Base-by-base conservation (phyloP, 2,113 vertebrate genomes). In the Eptatretus burgeri region DNA sequence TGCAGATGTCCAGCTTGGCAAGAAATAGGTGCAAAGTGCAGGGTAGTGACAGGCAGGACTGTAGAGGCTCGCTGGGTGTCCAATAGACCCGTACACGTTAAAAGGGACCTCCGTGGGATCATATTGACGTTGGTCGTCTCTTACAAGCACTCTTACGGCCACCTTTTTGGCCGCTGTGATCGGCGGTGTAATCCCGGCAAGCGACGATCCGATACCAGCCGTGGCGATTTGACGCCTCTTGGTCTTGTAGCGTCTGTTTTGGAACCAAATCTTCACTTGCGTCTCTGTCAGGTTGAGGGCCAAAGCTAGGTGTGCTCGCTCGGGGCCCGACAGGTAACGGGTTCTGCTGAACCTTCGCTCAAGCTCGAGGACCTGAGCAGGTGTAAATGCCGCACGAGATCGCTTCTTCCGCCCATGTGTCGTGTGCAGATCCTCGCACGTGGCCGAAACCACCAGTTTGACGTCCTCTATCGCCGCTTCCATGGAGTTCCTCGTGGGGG, bases 181-280 rank as follows among this genome's bases (percentile, higher is more conserved):
- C 53, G 27, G 27, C 7, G 27, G 27, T 41, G 27, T 7, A 41
- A 41, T 41, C 27, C 27, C 27, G 27, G 27, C 27, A 7, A 41
- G 27, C 27, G 27, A 41, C 27, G 27, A 41, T 41, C 27, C 27
- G 27, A 41, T 7, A 41, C 27, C 27, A 41, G 27, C 27, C 27
- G 27, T 41, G 27, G 88, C 79, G 65, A 95, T 84, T 72, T 98
- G 91, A 66, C 89, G 79, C 64, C 91, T 76, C 70, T 98, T 98
- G 71, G 91, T 98, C 75, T 98, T 98, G 75, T 98, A 95, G 60
- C 91, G 78, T n/a, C 91, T 85, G 78, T 94, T 95, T 76, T 98
- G 91, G 76, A 98, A 93, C 91, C 91, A 98, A 73, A 98, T 96
- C 74, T 96, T 96, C 71, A 89, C 91, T 74, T 96, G 91, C 9